Evolutionary conservation across 2,113 vertebrate species (phyloP), one percentile per base, ranked within the genome.

Genomic region (Limanda limanda): DNA sequence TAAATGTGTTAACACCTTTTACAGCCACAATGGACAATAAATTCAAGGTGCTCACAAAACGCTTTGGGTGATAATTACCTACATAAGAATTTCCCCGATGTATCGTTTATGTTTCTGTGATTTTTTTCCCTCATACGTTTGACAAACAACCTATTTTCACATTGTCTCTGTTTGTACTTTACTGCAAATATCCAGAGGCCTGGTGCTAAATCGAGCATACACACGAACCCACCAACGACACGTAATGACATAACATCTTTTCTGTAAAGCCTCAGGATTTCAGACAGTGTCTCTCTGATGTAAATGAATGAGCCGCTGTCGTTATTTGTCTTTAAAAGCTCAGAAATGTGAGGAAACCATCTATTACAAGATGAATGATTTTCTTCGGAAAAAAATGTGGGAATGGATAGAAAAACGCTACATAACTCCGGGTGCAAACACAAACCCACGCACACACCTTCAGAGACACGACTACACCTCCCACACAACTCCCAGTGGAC

Each of bases 181-280:
- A 48, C 14, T 35, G 61, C 47, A 87, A 83, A 81, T 67, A 79
- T 81, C 78, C 67, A 47, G 79, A 71, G 85, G 81, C 71, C 48
- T 76, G 61, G 52, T 70, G 81, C 81, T 76, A 74, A 86, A 89
- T 59, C 62, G 55, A 79, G 83, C 62, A 81, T 63, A 74, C 57
- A 69, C 57, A 69, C 62, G 12, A 54, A 62, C 35, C 68, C 74
- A 68, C 35, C 81, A 45, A 79, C 67, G 72, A 72, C 74, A 76
- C 51, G 72, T 81, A 54, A 81, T 83, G 76, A 81, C 61, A 86
- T 45, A 77, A 74, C 37, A 66, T 81, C 63, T 71, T 14, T 24
- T 24, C 6, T 77, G 35, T 61, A 51, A 64, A 23, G 75, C 80
- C 68, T 74, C 25, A 52, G 79, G 84, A 80, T 70, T 66, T 75